phyloP scores from a whole-genome alignment of 2,888 invertebrate genomes.

The Ametastegia equiseti region DNA sequence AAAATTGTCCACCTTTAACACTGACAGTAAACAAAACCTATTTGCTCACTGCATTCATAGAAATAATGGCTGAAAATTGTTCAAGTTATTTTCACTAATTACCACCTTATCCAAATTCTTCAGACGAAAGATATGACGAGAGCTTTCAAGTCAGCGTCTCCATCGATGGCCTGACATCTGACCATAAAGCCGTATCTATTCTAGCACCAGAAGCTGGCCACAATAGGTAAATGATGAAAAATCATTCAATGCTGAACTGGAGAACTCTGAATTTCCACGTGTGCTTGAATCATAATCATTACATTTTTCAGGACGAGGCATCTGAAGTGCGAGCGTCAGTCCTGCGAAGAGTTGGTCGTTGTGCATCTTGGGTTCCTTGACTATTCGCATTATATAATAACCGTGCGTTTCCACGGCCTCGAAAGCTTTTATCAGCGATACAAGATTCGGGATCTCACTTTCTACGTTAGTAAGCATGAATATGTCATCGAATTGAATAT shows the following conservation, averaged over 20 bases:
- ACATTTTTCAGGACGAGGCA: conserved; percentile 84
- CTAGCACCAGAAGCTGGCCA: conserved; percentile 82
- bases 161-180: conserved; percentile 88
- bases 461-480: conserved; percentile 84
- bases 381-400: conserved; percentile 92
- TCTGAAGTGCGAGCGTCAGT: conserved; percentile 87
- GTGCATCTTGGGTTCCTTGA: conserved; percentile 94
- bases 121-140: conserved; percentile 94
- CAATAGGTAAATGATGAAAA: conserved; percentile 82
- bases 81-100: not conserved
- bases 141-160: conserved; percentile 91
- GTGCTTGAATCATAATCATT: not conserved
- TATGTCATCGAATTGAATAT: conserved; percentile 10
- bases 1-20: conserved; percentile 89
- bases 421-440: conserved; percentile 91
- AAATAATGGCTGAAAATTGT: not conserved
- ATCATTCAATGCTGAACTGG: not conserved
- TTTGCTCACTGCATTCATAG: not conserved
- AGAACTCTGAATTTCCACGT: not conserved
- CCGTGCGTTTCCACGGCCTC: conserved; percentile 90
- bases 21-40: conserved; percentile 82
- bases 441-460: conserved; percentile 88
- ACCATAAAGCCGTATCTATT: conserved; percentile 84
- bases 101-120: conserved; percentile 59
- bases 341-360: conserved; percentile 92